Evolutionary conservation across 1,140 invertebrate genomes (phyloP), one percentile per base, ranked within the genome.

Genomic region (Drosophila pseudoobscura): DNA sequence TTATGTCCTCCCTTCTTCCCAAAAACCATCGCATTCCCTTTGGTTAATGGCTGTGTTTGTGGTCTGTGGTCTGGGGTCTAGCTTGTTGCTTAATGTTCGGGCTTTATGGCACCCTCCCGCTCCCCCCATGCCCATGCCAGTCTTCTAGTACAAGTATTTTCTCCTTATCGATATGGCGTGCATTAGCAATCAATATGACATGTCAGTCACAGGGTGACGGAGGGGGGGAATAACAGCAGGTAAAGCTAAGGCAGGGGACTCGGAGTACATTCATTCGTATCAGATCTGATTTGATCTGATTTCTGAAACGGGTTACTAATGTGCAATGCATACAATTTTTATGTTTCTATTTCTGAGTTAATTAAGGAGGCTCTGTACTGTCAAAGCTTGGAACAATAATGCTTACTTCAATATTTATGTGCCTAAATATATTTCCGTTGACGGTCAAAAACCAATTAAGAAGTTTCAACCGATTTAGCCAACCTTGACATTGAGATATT

Each of bases 171-270:
- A 53, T 49, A 53, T 64, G 49, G 80, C 76, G 80, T 85, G 80
- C 77, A 85, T 84, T 85, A 85, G 68, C 77, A 85, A 85, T 85
- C 80, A 85, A 85, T 85, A 85, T 46, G 47, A 63, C 69, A 73
- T 73, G 52, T 56, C 68, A 50, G 72, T 49, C 59, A 65, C 47
- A 24, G 56, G 59, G 74, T 57, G 44, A 52, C 26, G 20, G 41
- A 44, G 11, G 29, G n/a, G 15, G 20, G 15, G 39, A 59, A 57
- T 61, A 46, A 72, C 46, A 57, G 8, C n/a, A 3, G 24, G 8
- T 11, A 53, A 66, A 53, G 17, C 52, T 55, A 71, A 53, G 29
- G 41, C n/a, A 22, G 46, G 39, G 26, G 6, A 8, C 29, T 29
- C n/a, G 2, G 35, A 44, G 7, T 9, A 24, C 17, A 26, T 39